Base-by-base conservation (phyloP, 2,888 invertebrate species). In the Drosophila robusta region DNA sequence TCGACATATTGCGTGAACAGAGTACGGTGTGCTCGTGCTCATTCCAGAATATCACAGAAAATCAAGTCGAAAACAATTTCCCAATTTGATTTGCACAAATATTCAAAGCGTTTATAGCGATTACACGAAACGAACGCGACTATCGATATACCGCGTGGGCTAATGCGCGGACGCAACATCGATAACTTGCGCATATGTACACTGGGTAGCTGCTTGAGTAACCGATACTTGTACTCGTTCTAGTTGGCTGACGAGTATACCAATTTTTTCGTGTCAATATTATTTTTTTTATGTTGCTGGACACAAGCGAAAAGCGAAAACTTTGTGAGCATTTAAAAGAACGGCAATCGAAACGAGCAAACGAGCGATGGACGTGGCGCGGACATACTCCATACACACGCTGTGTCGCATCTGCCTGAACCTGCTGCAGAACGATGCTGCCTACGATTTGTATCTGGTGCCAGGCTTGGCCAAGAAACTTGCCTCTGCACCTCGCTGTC, bases 401-500 rank as follows among this genome's bases (percentile, higher is more conserved):
- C 78, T 90, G 61, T 91, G 91, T 74, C 91, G 92, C 34, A 90
- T 92, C 32, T 91, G 91, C 54, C 68, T 91, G 18, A 87, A 90
- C 63, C 79, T 82, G 46, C 55, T 91, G 61, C 82, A 89, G 62
- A 89, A 80, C 71, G 89, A 85, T 47, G 81, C 70, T 60, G 73
- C 81, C 11, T 88, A 90, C 62, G 90, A 91, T 80, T 66, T 91
- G 61, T 91, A 91, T 68, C 52, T 83, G 61, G 84, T 90, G 42
- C 90, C 90, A 12, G 91, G 90, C 39, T 69, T 91, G 57, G 87
- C 85, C 24, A 89, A 90, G 68, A 92, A 91, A 72, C 79, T 92
- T 82, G 84, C 64, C 78, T 87, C 32, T 91, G 90, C 63, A 91
- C 91, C 4, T 88, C 91, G 8, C 67, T 92, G 46, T 85, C 87